Conservation (phyloP, 2,888 invertebrate species). For the Himalopsyche japonica region DNA sequence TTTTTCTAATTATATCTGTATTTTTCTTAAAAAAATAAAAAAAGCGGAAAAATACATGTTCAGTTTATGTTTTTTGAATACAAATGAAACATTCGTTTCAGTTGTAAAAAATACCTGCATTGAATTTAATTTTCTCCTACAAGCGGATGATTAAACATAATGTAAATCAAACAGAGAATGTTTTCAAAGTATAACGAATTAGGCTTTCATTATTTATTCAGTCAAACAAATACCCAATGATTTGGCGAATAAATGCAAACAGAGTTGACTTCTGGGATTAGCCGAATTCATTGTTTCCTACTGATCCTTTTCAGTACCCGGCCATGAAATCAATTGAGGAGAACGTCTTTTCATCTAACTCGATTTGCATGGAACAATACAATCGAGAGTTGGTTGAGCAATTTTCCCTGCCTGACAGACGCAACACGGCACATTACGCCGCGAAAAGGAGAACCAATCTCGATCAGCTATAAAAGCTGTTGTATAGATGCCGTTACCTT, state of each 20-base stretch:
- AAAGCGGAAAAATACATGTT: too few relatives aligned
- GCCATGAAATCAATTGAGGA: slow-evolving; percentile 23
- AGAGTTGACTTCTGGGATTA: neutral
- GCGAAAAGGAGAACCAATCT: neutral
- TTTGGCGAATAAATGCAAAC: neutral
- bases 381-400: neutral
- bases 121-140: too few relatives aligned
- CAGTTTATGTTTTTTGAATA: too few relatives aligned
- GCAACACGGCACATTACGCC: neutral
- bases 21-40: too few relatives aligned
- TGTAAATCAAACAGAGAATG: too few relatives aligned
- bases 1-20: too few relatives aligned
- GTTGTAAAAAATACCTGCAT: too few relatives aligned
- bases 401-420: neutral
- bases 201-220: neutral
- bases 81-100: too few relatives aligned
- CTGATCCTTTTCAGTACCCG: neutral
- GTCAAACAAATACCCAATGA: neutral
- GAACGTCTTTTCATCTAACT: slow-evolving; percentile 16
- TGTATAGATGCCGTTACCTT: too few relatives aligned
- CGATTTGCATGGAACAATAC: slow-evolving; percentile 21
- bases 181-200: neutral
- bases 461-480: neutral
- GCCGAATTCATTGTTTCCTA: neutral
- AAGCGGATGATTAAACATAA: too few relatives aligned